Percentiles rank a stretch among this genome's conserved stretches.
Evolutionary conservation across 2,888 invertebrate species (phyloP).

Genomic region (Polietes domitor): DNA sequence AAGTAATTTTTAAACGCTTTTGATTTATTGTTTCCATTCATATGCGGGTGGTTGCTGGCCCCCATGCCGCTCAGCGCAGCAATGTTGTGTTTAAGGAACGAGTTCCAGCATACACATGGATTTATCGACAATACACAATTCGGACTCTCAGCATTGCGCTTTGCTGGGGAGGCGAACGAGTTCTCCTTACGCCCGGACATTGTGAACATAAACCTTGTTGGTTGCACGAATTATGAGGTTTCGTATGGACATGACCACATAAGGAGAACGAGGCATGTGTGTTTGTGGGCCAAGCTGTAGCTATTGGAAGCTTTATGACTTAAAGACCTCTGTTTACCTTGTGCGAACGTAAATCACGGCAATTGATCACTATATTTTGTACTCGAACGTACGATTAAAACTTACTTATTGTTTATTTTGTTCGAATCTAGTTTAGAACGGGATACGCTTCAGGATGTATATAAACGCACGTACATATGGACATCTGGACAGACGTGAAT

Average conservation of each 20-base stretch:
- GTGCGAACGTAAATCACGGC: constrained; percentile 56
- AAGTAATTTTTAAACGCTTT: constrained; percentile 63
- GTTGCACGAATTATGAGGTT: constrained; percentile 21
- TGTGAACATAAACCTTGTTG: background rate
- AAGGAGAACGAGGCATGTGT: background rate
- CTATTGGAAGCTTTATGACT: constrained; percentile 5
- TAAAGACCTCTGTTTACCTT: constrained; percentile 53
- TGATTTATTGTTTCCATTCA: constrained; percentile 66
- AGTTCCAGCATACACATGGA: background rate
- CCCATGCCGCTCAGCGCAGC: background rate
- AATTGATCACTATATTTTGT: constrained; percentile 51
- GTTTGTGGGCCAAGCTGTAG: background rate
- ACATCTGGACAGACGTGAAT: too few relatives aligned
- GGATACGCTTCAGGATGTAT: too few relatives aligned
- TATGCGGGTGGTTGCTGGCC: constrained; percentile 61
- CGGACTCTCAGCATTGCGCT: background rate
- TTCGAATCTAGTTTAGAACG: background rate
- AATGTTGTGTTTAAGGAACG: background rate
- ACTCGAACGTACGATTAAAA: constrained; percentile 4
- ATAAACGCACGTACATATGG: too few relatives aligned
- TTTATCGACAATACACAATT: too few relatives aligned
- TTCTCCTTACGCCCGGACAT: background rate
- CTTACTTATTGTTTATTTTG: constrained; percentile 14
- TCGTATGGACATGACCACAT: background rate
- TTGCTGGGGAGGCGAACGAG: background rate